Percentiles rank a stretch among this genome's conserved stretches.
phyloP scores from a whole-genome alignment of 2,797 vertebrate species.

The Tympanoctomys barrerae region DNA sequence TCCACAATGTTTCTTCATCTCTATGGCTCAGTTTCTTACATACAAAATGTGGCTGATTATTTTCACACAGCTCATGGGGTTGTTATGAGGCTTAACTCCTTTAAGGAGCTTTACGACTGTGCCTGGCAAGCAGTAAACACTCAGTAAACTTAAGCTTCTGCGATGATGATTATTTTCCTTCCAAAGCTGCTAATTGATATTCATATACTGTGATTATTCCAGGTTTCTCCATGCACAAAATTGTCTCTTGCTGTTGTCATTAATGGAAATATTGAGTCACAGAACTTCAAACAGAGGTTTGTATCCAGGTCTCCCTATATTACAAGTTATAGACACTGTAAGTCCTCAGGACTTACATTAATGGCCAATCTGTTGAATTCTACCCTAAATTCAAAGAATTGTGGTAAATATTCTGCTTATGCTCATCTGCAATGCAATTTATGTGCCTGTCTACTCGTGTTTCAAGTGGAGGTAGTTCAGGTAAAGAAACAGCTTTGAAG shows the following conservation, averaged over 20 bases:
- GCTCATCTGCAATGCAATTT: background rate
- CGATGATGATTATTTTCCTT: constrained; percentile 52
- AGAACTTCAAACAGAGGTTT: constrained; percentile 20
- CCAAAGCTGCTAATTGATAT: constrained; percentile 24
- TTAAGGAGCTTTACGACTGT: background rate
- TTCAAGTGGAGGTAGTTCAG: constrained; percentile 33
- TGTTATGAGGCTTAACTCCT: constrained; percentile 36
- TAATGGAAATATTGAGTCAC: background rate
- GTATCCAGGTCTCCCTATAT: constrained; percentile 4
- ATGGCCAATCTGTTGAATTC: background rate
- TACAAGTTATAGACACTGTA: background rate
- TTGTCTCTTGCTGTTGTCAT: constrained; percentile 34
- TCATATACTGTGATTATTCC: background rate
- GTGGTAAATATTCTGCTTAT: background rate
- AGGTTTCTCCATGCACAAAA: constrained; percentile 19
- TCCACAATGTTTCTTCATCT: background rate
- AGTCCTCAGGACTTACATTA: background rate
- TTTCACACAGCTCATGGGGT: background rate
- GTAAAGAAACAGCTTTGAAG: background rate
- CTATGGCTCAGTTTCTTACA: constrained; percentile 49
- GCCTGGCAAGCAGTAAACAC: constrained; percentile 65
- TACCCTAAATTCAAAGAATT: background rate
- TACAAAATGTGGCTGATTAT: background rate
- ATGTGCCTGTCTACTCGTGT: background rate
- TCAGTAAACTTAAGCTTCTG: constrained; percentile 54